phyloP scores from a whole-genome alignment of 1,140 invertebrate genomes.

The Aplysia californica region DNA sequence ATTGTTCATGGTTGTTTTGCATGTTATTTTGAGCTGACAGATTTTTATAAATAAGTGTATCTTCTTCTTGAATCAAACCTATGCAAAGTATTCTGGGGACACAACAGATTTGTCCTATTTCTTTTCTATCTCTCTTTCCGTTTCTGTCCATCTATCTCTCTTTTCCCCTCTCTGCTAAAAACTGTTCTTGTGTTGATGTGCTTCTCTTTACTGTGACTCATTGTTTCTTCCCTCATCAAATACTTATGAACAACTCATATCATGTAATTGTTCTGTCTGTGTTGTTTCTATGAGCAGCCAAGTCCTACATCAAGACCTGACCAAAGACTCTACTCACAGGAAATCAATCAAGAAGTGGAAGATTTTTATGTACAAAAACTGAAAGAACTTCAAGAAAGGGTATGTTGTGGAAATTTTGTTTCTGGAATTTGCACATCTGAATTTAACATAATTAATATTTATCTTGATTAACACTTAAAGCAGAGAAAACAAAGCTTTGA shows the following conservation, averaged over 20 bases:
- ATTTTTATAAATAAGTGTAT: too few relatives aligned
- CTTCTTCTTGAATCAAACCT: too few relatives aligned
- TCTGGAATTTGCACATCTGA: neutral
- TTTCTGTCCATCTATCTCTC: constrained; percentile 2
- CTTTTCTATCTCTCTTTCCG: neutral
- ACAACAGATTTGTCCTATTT: neutral
- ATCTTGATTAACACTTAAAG: neutral
- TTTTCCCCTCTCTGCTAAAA: neutral
- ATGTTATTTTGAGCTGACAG: too few relatives aligned
- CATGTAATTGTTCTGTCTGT: neutral
- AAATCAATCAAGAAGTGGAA: constrained; percentile 31
- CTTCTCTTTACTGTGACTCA: too few relatives aligned
- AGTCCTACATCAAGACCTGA: too few relatives aligned
- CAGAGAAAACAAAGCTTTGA: neutral
- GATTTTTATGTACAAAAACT: constrained; percentile 38
- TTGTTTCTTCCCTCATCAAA: too few relatives aligned
- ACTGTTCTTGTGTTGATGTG: too few relatives aligned
- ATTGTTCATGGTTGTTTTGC: too few relatives aligned
- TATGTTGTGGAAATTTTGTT: constrained; percentile 2
- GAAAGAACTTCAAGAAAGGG: constrained; percentile 36
- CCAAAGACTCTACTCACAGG: too few relatives aligned
- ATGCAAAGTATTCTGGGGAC: too few relatives aligned
- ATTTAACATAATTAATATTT: neutral
- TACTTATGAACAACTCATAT: neutral
- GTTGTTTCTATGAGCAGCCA: neutral